Base-by-base conservation (phyloP, 1,140 invertebrate genomes). In the Lucilia sericata region DNA sequence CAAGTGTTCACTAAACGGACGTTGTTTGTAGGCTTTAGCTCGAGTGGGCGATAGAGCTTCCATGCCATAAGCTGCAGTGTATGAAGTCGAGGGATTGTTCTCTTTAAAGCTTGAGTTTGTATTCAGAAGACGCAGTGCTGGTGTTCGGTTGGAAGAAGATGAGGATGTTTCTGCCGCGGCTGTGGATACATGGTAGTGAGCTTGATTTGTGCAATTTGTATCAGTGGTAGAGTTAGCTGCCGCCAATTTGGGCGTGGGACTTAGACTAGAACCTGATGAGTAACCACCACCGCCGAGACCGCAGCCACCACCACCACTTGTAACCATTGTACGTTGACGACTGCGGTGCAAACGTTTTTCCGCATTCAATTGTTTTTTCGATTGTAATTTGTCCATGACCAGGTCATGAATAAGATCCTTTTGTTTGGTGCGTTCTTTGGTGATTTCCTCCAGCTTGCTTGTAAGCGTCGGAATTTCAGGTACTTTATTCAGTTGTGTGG, bases 361-460 rank as follows among this genome's bases (percentile, higher is more conserved):
- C 2, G 93, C 92, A 5, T 94, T 93, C 7, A 92, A 93, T 85
- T 94, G 94, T 85, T 94, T 95, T 85, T 94, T 94, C 14, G 94
- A 93, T 85, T 94, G 93, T 75, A 96, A 92, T 88, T 95, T 95
- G 82, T 95, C 95, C 94, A 96, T 95, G 36, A 96, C 93, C 88
- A 96, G 92, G 88, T 96, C 95, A 87, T 96, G 94, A 84, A 95
- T 94, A 4, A 95, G 88, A 89, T 94, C 94, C 87, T 95, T 95
- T 87, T 95, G 94, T 88, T 95, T 94, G 7, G 92, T 93, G 74
- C 95, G 92, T 87, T 95, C 94, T 87, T 93, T 93, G 10, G 93
- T 93, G 13, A 95, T 92, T 90, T 95, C 94, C 87, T 95, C 93
- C 55, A 95, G 90, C 87, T 87, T 89, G 84, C 88, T 88, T 82